Percentiles rank a stretch among this genome's conserved stretches.
phyloP scores from a whole-genome alignment of 2,113 vertebrate genomes.

The Hemiscyllium ocellatum region DNA sequence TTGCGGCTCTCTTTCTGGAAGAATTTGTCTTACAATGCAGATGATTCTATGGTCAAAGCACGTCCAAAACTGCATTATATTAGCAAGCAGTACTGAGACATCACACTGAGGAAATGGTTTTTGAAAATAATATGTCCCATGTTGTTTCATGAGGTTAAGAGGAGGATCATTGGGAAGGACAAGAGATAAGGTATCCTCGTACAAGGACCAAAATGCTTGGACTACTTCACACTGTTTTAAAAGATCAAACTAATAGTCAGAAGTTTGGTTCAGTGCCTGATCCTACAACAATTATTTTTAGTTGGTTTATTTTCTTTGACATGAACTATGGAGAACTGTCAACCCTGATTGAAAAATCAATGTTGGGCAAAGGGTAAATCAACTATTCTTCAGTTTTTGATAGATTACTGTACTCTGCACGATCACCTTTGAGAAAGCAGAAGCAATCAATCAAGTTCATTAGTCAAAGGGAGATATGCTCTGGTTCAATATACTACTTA shows the following conservation, averaged over 20 bases:
- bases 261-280: background rate
- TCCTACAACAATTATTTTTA: constrained; percentile 1
- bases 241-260: background rate
- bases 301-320: background rate
- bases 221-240: background rate
- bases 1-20: background rate
- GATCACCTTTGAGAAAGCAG: background rate
- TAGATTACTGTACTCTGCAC: background rate
- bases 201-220: background rate
- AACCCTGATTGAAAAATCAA: constrained; percentile 24
- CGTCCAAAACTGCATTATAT: background rate
- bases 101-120: background rate
- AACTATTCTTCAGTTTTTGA: constrained; percentile 1
- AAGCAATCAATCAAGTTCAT: background rate
- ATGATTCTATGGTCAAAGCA: background rate
- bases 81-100: background rate
- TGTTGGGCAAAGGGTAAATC: background rate
- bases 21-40: background rate
- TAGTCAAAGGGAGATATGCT: background rate
- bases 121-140: background rate
- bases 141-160: background rate
- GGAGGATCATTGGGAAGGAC: background rate
- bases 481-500: background rate
- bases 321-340: background rate
- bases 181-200: background rate